Base-by-base conservation (phyloP, 1,140 invertebrate genomes). In the Drosophila saltans region DNA sequence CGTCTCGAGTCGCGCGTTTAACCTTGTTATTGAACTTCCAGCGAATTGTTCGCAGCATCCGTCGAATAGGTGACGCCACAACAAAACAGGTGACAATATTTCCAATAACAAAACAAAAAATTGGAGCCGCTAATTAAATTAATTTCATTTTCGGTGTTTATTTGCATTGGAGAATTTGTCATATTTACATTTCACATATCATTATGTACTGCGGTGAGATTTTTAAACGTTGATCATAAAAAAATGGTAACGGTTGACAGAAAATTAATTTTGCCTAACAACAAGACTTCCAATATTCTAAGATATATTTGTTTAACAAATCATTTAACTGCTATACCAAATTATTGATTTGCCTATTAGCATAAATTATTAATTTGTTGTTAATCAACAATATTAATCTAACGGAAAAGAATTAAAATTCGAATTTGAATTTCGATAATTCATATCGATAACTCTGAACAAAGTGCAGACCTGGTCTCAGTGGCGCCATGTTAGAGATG, bases 21-120 rank as follows among this genome's bases (percentile, higher is more conserved):
- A 77, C 82, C 82, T 86, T 86, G 83, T 86, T 86, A 86, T 88
- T 86, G 83, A 86, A 88, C 83, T 72, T 68, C 30, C 65, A 26
- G 52, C 39, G 6, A 28, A 26, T 60, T 60, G 69, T 78, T 85
- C 81, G 43, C 78, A 78, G 71, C 70, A 61, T 39, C 39, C 74
- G 69, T 75, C 81, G 73, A 73, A 85, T 62, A 85, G 67, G 71
- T 66, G 48, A 79, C 52, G 16, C 66, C 75, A 28, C 70, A 79
- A 58, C 40, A 70, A 67, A 81, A 75, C 71, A 85, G 82, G 75
- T 86, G 75, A 81, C 75, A 81, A 69, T 78, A 66, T 78, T 71
- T 56, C 52, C 28, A 62, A 69, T 41, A 72, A 64, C 67, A 71
- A 67, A 81, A 64, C 30, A 69, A 75, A 55, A 57, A 76, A 67